Base-by-base conservation (phyloP, 2,797 vertebrate species). In the Agapornis canus region DNA sequence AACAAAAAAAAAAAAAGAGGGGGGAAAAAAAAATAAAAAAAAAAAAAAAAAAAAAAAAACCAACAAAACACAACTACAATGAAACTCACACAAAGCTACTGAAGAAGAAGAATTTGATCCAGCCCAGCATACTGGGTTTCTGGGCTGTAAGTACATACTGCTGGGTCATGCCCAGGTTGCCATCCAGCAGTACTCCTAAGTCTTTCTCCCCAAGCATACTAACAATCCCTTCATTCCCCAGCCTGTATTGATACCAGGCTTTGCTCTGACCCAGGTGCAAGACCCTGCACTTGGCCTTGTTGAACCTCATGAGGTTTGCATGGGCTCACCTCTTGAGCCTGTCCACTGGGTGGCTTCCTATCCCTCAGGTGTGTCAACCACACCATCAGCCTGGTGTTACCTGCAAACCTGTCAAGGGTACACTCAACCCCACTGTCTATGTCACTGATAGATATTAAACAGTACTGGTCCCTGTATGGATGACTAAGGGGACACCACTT, bases 21-120 rank as follows among this genome's bases (percentile, higher is more conserved):
- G n/a, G n/a, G n/a, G n/a, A n/a, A n/a, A n/a, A n/a, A n/a, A n/a
- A n/a, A n/a, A n/a, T n/a, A n/a, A n/a, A n/a, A n/a, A n/a, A n/a
- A n/a, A n/a, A n/a, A n/a, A n/a, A n/a, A n/a, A n/a, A n/a, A 3
- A 48, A 77, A 71, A 81, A 32, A 39, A 18, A 1, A 0, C 1
- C 22, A 70, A 9, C 40, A 42, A 42, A 42, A 40, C 15, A 40
- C 39, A 42, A 15, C 17, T 59, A 35, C 11, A 26, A 75, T 5
- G n/a, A 61, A 87, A 49, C 5, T 63, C 42, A 19, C 27, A 57
- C 6, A 35, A 43, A 61, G 11, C 20, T 32, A 32, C 0, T 49
- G 17, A 60, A 89, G 72, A 75, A 9, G 11, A 69, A 0, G 20
- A 68, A 29, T 63, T 40, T 54, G n/a, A 43, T 52, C 39, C 26